Conservation (phyloP, 2,888 invertebrate species). For the Drosophila peninsularis region DNA sequence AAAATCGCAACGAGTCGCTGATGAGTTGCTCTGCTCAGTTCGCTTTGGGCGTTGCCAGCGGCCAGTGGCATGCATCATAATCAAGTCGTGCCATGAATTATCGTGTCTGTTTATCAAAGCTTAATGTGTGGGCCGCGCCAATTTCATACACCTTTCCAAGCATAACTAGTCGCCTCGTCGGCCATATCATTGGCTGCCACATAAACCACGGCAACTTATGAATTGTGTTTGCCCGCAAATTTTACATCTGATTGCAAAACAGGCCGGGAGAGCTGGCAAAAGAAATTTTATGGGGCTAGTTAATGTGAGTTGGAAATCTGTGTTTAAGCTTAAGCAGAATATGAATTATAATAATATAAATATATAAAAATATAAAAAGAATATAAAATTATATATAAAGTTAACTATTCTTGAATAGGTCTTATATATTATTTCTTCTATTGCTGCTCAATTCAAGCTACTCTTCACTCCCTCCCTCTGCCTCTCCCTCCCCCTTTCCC, state of each 20-base stretch:
- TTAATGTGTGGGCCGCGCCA: slow-evolving; percentile 38
- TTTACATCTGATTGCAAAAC: slow-evolving; percentile 10
- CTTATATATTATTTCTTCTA: too few relatives aligned
- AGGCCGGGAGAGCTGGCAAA: not conserved
- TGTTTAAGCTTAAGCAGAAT: too few relatives aligned
- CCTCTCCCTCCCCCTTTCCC: not conserved
- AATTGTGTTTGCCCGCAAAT: slow-evolving; percentile 5
- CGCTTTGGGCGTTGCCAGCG: slow-evolving; percentile 45
- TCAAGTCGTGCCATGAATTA: slow-evolving; percentile 50
- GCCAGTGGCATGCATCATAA: slow-evolving; percentile 53
- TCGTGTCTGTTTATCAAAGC: slow-evolving; percentile 45
- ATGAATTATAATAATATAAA: too few relatives aligned
- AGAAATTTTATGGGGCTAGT: slow-evolving; percentile 4
- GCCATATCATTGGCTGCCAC: slow-evolving; percentile 23
- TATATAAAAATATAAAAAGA: too few relatives aligned
- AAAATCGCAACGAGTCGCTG: slow-evolving; percentile 55
- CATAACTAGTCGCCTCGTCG: slow-evolving; percentile 30
- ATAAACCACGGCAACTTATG: slow-evolving; percentile 11
- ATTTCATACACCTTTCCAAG: slow-evolving; percentile 24
- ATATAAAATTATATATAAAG: too few relatives aligned
- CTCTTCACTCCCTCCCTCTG: not conserved
- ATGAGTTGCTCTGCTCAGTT: slow-evolving; percentile 55
- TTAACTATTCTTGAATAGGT: too few relatives aligned
- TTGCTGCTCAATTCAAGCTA: too few relatives aligned
- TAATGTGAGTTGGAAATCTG: too few relatives aligned